Base-by-base conservation (phyloP, 2,113 vertebrate species). In the Struthidea cinerea region DNA sequence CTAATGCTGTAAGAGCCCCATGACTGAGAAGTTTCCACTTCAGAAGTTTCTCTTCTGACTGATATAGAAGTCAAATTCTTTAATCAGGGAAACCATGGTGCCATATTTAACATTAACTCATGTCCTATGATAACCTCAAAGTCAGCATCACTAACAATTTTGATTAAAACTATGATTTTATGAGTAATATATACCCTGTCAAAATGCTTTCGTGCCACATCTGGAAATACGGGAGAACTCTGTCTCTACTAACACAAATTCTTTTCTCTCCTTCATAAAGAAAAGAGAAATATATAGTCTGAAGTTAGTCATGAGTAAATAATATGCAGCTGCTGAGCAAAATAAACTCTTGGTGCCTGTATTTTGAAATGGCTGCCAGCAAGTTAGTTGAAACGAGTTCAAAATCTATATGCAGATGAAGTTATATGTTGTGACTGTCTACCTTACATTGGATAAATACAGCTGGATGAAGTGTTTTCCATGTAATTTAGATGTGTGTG, bases 61-160 rank as follows among this genome's bases (percentile, higher is more conserved):
- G 63, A 89, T 61, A 74, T 22, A 60, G 89, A 94, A 90, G 60
- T 67, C 70, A 97, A 97, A 97, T 60, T 88, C 83, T 95, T 83
- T 89, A 20, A 77, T 87, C 47, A 41, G 64, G 71, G 82, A 92
- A 93, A 93, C 73, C 26, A 78, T 41, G 33, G 59, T 84, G 61
- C 77, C 22, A 39, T 94, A 93, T 92, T 97, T 97, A 96, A 96
- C 80, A 83, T 94, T 83, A 96, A 73, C 86, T 82, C 78, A 11
- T 37, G 35, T 84, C 76, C 82, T 92, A 44, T 94, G 94, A 93
- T 92, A 96, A 84, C 82, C 61, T 41, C 82, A 24, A 96, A 79
- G 69, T 52, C 41, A 83, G 83, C 28, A 83, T 82, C 84, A 81
- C 41, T 96, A 83, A n/a, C 28, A 92, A 49, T 84, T 83, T 44